Percentiles rank a stretch among this genome's conserved stretches.
phyloP scores from a whole-genome alignment of 2,797 vertebrate species.

The Galago senegalensis region DNA sequence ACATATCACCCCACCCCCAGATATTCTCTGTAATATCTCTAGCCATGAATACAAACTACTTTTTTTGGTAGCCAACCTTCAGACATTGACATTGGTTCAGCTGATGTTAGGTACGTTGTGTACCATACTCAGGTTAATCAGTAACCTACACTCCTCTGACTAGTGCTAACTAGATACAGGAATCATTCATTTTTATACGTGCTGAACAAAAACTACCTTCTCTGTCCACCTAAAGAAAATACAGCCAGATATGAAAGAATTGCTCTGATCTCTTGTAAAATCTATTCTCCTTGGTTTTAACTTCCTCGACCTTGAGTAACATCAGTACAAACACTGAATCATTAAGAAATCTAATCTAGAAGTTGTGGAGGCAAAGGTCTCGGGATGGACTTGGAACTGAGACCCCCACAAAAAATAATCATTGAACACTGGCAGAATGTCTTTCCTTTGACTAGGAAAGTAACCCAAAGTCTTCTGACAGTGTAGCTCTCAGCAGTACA shows the following conservation, averaged over 20 bases:
- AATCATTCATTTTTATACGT: neutral
- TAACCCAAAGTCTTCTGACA: neutral
- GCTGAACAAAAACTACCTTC: neutral
- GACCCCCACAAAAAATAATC: neutral
- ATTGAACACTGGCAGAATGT: neutral
- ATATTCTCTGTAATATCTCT: neutral
- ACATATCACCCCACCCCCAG: neutral
- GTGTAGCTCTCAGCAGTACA: neutral
- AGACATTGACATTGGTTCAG: neutral
- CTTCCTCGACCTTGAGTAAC: neutral
- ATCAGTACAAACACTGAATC: slow-evolving; percentile 26
- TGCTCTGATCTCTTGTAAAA: neutral
- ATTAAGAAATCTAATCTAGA: slow-evolving; percentile 46
- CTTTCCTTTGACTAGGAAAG: slow-evolving; percentile 1
- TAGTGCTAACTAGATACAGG: neutral
- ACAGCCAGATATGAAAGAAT: neutral
- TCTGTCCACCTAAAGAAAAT: neutral
- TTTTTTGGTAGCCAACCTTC: neutral
- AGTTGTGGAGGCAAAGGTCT: neutral
- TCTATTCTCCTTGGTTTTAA: slow-evolving; percentile 4
- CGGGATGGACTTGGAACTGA: neutral
- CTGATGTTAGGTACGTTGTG: neutral
- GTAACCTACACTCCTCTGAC: neutral
- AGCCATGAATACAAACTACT: neutral
- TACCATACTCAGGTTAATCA: neutral